Percentiles rank a stretch among this genome's conserved stretches.
Evolutionary conservation across 2,888 invertebrate genomes (phyloP).

Genomic region (Serrognathus titanus): DNA sequence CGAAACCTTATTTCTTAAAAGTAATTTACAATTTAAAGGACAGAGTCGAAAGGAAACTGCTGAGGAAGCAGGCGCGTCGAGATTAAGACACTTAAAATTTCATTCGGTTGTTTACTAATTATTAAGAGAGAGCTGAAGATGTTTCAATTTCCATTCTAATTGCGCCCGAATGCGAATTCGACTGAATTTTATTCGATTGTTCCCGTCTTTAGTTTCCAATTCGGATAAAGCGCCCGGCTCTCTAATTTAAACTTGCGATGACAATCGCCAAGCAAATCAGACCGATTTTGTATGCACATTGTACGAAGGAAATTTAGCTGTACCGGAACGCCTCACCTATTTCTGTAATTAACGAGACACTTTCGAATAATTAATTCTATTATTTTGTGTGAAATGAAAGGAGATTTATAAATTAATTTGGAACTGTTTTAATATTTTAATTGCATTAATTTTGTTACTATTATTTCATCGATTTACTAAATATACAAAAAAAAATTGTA

Average conservation of each 20-base stretch:
- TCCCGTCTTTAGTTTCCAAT: conserved; percentile 10
- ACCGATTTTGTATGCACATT: conserved; percentile 22
- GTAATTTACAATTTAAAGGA: conserved; percentile 15
- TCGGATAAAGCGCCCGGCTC: neutral
- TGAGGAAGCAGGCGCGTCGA: neutral
- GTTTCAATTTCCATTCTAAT: conserved; percentile 33
- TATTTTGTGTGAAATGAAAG: no score
- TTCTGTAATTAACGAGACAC: no score
- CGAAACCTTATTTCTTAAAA: conserved; percentile 8
- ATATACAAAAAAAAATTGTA: no score
- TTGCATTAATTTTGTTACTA: no score
- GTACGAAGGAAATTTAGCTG: neutral
- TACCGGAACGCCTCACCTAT: no score
- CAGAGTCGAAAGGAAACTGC: neutral
- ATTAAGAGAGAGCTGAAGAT: conserved; percentile 24
- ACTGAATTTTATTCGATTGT: conserved; percentile 19
- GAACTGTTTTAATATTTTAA: no score
- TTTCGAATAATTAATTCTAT: no score
- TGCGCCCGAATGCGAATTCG: conserved; percentile 31
- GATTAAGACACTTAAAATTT: conserved; percentile 20
- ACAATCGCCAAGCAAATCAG: conserved; percentile 21
- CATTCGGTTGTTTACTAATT: conserved; percentile 26
- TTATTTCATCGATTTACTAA: no score
- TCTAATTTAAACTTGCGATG: conserved; percentile 21
- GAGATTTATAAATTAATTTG: no score